Conservation (phyloP, 2,113 vertebrate genomes). For the Xenopus tropicalis region UCB_Xtro_10.0 CM004443.2:176199001-176199500, state of each 20-base stretch:
- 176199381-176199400: conserved; percentile 15
- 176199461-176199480: conserved; percentile 27
- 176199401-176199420: conserved; percentile 31
- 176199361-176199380: conserved; percentile 18
- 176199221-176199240: no score
- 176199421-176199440: neutral
- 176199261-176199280: neutral
- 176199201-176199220: no score
- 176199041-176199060: no score
- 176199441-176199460: conserved; percentile 2
- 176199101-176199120: no score
- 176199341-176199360: conserved; percentile 17
- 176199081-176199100: no score
- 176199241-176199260: neutral
- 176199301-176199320: neutral
- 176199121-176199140: no score
- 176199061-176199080: no score
- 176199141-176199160: no score
- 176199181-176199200: no score
- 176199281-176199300: neutral
- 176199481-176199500: conserved; percentile 10
- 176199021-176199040: no score
- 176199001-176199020: no score
- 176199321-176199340: neutral
- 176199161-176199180: no score